Evolutionary conservation across 2,113 vertebrate species (phyloP).

Genomic region (Nannobrachium achirus): DNA sequence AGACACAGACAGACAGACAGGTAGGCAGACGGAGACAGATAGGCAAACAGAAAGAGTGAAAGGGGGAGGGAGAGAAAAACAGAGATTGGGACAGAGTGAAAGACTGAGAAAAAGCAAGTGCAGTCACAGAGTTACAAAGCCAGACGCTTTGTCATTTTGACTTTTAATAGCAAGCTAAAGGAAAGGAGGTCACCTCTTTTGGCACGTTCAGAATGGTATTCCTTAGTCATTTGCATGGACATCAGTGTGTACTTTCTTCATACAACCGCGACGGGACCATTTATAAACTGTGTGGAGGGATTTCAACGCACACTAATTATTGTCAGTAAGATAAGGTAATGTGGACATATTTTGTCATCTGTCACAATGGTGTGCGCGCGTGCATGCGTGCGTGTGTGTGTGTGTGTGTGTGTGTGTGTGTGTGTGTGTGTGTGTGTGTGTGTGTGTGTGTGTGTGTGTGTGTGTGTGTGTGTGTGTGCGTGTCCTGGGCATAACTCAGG

Average conservation of each 20-base stretch:
- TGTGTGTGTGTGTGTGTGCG: too few species aligned
- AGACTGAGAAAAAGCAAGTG: neutral
- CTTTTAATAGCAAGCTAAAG: neutral
- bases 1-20: slow-evolving; percentile 15
- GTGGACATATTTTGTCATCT: too few species aligned
- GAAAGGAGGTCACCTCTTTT: neutral
- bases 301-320: slow-evolving; percentile 47
- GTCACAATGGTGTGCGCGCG: too few species aligned
- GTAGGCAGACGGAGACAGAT: neutral
- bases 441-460: too few species aligned
- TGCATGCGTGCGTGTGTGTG: too few species aligned
- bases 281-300: too few species aligned
- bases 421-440: too few species aligned
- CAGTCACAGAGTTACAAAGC: too few species aligned
- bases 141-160: neutral
- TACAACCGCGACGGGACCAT: too few species aligned
- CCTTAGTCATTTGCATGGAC: slow-evolving; percentile 6
- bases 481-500: too few species aligned
- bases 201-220: neutral
- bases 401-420: too few species aligned
- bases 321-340: too few species aligned
- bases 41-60: neutral
- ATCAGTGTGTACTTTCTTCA: slow-evolving; percentile 19
- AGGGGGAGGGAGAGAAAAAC: neutral
- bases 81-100: slow-evolving; percentile 3